Percentiles rank a stretch among this genome's conserved stretches.
phyloP scores from a whole-genome alignment of 2,797 vertebrate genomes.

The Tokudaia muenninki region DNA sequence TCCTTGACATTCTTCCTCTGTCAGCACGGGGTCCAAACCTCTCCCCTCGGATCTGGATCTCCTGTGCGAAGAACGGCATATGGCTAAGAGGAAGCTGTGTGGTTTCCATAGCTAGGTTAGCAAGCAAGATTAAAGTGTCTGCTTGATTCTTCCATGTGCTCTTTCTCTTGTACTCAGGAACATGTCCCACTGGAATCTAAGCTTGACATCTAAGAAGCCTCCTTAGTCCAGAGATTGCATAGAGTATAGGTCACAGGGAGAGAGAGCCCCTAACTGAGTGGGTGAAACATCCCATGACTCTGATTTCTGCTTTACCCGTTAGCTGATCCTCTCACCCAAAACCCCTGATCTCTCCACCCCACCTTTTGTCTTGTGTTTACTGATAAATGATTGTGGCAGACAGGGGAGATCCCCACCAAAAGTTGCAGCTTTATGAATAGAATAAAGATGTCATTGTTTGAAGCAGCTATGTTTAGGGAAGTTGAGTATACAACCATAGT shows the following conservation, averaged over 20 bases:
- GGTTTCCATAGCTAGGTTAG: neutral
- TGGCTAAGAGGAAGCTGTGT: neutral
- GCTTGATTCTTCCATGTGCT: too few species aligned
- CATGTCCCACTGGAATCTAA: neutral
- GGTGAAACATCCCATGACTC: accelerated
- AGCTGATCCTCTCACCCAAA: neutral
- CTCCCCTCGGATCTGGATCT: neutral
- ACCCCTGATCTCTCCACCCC: neutral
- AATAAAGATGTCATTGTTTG: neutral
- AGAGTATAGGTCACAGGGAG: neutral
- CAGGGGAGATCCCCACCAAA: neutral
- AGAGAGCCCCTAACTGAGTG: neutral
- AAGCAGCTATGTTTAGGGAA: neutral
- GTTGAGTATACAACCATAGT: neutral
- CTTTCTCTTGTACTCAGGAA: neutral
- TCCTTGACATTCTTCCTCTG: neutral
- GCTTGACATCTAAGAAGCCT: neutral
- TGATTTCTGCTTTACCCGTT: too few species aligned
- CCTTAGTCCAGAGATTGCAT: neutral
- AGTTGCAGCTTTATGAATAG: neutral
- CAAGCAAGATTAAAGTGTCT: neutral
- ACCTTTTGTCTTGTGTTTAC: neutral
- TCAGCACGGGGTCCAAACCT: neutral
- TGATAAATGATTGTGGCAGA: neutral
- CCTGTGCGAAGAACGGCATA: neutral